These are phyloP conservation scores for Sycophaga agraensis DNA, from an alignment of 1,140 invertebrate species.

Conservation along the genomic window DNA sequence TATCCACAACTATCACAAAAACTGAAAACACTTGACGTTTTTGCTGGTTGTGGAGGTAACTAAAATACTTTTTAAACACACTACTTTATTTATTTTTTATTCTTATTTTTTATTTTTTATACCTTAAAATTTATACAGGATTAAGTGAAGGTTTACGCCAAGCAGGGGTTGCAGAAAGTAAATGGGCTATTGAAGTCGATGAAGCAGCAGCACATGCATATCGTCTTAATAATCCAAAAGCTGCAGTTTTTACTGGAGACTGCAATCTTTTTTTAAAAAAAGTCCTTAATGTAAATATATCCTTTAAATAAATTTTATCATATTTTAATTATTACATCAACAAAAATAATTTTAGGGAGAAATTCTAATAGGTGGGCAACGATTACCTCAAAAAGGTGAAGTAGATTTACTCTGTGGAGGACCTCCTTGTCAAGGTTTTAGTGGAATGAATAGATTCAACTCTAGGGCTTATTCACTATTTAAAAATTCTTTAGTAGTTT, in stretches of 20 bases:
- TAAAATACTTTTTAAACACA: background rate
- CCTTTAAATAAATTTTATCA: constrained; percentile 2
- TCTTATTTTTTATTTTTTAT: background rate
- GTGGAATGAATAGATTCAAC: constrained; percentile 88
- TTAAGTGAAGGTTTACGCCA: constrained; percentile 71
- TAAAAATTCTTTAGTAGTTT: constrained; percentile 85
- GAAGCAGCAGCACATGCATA: constrained; percentile 79
- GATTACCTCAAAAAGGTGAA: constrained; percentile 75
- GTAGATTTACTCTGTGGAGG: constrained; percentile 85
- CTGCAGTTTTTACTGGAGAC: constrained; percentile 79
- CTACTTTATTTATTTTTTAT: background rate
- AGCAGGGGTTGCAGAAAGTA: constrained; percentile 67
- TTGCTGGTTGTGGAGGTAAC: constrained; percentile 83
- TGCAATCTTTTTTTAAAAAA: constrained; percentile 72
- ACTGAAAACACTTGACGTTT: constrained; percentile 77
- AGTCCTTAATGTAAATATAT: constrained; percentile 43
- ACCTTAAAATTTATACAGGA: background rate
- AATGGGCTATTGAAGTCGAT: constrained; percentile 84
- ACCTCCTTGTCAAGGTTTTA: constrained; percentile 91
- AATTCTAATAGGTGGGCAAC: constrained; percentile 60
- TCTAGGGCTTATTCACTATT: constrained; percentile 84
- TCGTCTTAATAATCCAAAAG: constrained; percentile 73
- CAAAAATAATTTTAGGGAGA: constrained; percentile 52
- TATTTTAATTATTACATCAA: background rate
- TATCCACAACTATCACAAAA: constrained; percentile 52